Base-by-base conservation (phyloP, 2,888 invertebrate species). In the Antheraea assamensis region DNA sequence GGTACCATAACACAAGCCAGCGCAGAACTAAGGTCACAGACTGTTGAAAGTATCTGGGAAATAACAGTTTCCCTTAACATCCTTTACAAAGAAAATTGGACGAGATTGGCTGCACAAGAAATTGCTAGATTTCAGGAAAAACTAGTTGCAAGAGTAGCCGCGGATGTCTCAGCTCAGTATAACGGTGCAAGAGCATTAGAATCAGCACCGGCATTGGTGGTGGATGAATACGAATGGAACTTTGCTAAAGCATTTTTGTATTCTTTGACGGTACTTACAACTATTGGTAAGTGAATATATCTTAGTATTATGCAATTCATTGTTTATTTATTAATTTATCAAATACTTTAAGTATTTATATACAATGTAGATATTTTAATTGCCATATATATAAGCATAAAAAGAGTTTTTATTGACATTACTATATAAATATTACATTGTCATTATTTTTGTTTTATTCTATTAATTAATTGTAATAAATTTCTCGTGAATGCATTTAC, bases 11-110 rank as follows among this genome's bases (percentile, higher is more conserved):
- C 90, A 10, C 94, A 93, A 77, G 93, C 92, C 0, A 94, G 92
- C 78, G 90, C 92, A 5, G 94, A 95, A 77, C 79, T 94, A 71
- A 85, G 95, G 75, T 92, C 95, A 0, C 94, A 94, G 83, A 97
- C 98, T 15, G 98, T 98, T n/a, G 97, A 98, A 90, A 98, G 97
- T 85, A 97, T 98, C 84, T 98, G 98, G 98, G 97, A 98, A 88
- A 97, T 98, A 73, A 98, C 98, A 1, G 97, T 97, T 76, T 97
- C 96, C 70, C 91, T 98, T 78, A 98, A 98, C 88, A 97, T 98
- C 82, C 95, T 98, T 73, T 98, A 98, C 88, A 96, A 97, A 85
- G 97, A 97, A 85, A 98, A 98, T 89, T 98, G 98, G 98, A 98
- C 98, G 71, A 95, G 96, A 85, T 94, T 97, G 80, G 98, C 97